Percentiles rank a stretch among this genome's conserved stretches.
These are phyloP conservation scores for Leucophenga varia DNA, from an alignment of 1,140 invertebrate species.

Conservation along the genomic window DNA sequence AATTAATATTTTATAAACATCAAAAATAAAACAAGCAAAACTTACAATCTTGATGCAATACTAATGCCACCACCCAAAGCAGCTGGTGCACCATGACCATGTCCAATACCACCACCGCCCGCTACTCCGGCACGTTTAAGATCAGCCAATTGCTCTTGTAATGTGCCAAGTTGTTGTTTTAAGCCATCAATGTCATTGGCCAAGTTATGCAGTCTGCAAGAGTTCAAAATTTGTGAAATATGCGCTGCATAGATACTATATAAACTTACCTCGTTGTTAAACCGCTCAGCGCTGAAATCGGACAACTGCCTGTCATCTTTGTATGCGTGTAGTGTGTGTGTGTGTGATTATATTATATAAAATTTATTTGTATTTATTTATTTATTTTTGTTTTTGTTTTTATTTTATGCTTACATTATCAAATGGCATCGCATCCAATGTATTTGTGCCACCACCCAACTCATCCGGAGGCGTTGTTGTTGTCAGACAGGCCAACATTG, in stretches of 20 bases:
- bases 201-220: slow-evolving; percentile 18
- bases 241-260: not conserved
- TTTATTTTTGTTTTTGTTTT: too few relatives aligned
- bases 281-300: slow-evolving; percentile 17
- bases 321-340: too few relatives aligned
- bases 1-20: too few relatives aligned
- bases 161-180: slow-evolving; percentile 23
- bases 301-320: slow-evolving; percentile 14
- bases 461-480: slow-evolving; percentile 36
- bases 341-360: not conserved
- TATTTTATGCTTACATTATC: slow-evolving; percentile 11
- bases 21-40: not conserved
- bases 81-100: too few relatives aligned
- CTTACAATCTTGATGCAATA: slow-evolving; percentile 25
- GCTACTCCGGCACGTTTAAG: slow-evolving; percentile 8
- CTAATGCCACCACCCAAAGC: not conserved
- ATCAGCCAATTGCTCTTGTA: slow-evolving; percentile 36
- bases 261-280: slow-evolving; percentile 16
- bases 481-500: slow-evolving; percentile 40
- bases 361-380: too few relatives aligned
- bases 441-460: slow-evolving; percentile 10
- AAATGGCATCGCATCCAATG: slow-evolving; percentile 7
- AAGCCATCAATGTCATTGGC: slow-evolving; percentile 17
- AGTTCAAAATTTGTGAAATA: not conserved
- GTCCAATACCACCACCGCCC: too few relatives aligned